Base-by-base conservation (phyloP, 1,140 invertebrate species). In the Leptonema lineaticorne region DNA sequence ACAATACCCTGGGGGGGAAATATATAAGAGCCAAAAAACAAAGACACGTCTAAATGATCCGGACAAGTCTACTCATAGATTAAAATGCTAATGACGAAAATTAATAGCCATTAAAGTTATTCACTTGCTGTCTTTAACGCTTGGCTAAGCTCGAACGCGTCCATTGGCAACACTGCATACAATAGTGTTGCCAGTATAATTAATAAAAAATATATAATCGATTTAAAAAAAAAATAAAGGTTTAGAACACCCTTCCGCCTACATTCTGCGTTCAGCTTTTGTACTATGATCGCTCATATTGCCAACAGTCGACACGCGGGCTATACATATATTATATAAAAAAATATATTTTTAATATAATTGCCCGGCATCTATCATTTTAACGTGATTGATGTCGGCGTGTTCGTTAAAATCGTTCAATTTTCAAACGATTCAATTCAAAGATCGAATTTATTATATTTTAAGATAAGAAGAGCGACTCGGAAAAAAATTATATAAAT, bases 51-150 rank as follows among this genome's bases (percentile, higher is more conserved):
- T 16, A 50, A 41, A 60, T 33, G 33, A 60, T 57, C 26, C 53
- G 24, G 8, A 28, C 57, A 57, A 59, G 57, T 59, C 9, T 18
- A 20, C n/a, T 41, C 66, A 50, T 69, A 71, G 69, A 72, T 72
- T 69, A 69, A 67, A 72, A 69, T 69, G 70, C 67, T 67, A 72
- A 72, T 69, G 63, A 58, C 64, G 30, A 69, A 69, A 72, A 72
- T 72, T 69, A 69, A 72, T 67, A 69, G 70, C 37, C 67, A 69
- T 72, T 72, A 71, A 68, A 71, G 70, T 68, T 71, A 71, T 71
- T 71, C 69, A 37, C 48, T 68, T 28, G 29, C 29, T 46, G 62
- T 27, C 62, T 45, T 71, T 71, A 27, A 69, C 67, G 70, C 67
- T 71, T 57, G 67, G 70, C 63, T 62, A 28, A 18, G 18, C 48